Evolutionary conservation across 2,888 invertebrate genomes (phyloP), one percentile per base, ranked within the genome.

Genomic region (Frankliniella fusca): DNA sequence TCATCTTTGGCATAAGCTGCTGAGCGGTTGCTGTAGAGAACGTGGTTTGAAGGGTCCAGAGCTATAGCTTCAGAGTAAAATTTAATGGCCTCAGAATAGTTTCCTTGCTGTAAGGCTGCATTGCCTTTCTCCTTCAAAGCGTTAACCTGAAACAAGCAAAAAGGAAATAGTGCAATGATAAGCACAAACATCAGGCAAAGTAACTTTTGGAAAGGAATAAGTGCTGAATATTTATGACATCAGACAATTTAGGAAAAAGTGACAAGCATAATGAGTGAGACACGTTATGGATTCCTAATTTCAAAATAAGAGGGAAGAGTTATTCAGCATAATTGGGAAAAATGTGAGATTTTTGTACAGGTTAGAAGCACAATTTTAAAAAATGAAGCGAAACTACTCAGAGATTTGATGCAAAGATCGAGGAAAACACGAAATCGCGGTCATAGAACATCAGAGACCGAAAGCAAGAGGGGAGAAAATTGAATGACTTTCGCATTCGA

Each of bases 11-110:
- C 94, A 86, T 94, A 93, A 10, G 97, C 97, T 10, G 97, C 97
- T 0, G 97, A 97, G 82, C 97, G 92, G 88, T 97, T 97, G 86
- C 97, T 97, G 86, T 91, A 97, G 48, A 97, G 90, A 87, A 97
- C 96, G 90, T 97, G 95, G 90, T 97, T 97, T 65, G 90, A 91
- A 0, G 90, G 90, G 87, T 97, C 97, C 83, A 96, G 87, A 20
- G 90, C 89, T 84, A 97, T 95, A 9, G 95, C 97, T 86, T 94
- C 92, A 3, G 95, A 92, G 87, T 97, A 97, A 85, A 89, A 91
- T 84, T 92, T 91, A 81, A 97, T 90, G 0, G 97, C 97, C 85
- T 95, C 94, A 12, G 93, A 92, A 84, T 92, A 93, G 83, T 95
- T 93, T 81, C 94, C 94, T 20, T 92, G 92, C 84, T 93, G 91